Evolutionary conservation across 2,113 vertebrate genomes (phyloP).

Genomic region (Oreotrochilus melanogaster): DNA sequence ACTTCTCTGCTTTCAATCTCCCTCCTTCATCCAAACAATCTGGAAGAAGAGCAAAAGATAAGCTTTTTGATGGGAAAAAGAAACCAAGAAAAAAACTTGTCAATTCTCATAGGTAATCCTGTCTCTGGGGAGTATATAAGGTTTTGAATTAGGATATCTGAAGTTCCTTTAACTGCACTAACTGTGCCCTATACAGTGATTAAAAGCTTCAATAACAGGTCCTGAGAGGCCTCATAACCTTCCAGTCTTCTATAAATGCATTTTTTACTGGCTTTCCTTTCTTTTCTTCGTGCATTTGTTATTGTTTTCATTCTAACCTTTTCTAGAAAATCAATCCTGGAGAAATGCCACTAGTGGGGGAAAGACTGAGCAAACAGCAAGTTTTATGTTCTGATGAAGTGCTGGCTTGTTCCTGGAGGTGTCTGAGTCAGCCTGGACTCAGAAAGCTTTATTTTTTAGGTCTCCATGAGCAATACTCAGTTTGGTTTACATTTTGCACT

Average conservation of each 20-base stretch:
- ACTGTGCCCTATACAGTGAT: neutral
- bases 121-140: neutral
- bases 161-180: conserved; percentile 5
- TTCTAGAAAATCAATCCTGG: neutral
- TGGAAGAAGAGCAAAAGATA: neutral
- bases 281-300: neutral
- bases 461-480: neutral
- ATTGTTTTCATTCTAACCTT: neutral
- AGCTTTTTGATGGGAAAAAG: neutral
- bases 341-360: neutral
- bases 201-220: neutral
- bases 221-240: neutral
- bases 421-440: neutral
- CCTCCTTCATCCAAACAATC: neutral
- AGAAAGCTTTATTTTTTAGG: neutral
- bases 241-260: neutral
- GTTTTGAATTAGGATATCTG: neutral
- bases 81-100: neutral
- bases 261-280: neutral
- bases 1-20: neutral
- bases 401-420: neutral
- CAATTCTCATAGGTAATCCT: neutral
- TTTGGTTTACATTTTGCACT: neutral
- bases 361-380: neutral
- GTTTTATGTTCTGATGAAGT: neutral